phyloP scores from a whole-genome alignment of 2,113 vertebrate species.

The Xerus inauris region DNA sequence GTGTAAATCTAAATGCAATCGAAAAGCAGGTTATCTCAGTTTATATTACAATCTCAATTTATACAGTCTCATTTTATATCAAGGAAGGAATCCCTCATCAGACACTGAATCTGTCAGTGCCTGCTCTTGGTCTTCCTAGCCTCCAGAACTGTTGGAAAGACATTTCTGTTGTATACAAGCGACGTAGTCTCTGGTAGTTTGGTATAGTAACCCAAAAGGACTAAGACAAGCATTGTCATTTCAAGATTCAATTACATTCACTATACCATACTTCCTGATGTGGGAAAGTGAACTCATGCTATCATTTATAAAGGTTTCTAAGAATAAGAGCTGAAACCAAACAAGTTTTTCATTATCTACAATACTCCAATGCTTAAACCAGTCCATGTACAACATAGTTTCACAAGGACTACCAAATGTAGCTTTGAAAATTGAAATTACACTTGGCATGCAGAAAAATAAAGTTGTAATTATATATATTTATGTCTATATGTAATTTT shows the following conservation, averaged over 20 bases:
- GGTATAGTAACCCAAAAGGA: not conserved
- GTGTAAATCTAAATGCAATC: not conserved
- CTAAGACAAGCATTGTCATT: not conserved
- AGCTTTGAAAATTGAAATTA: conserved; percentile 36
- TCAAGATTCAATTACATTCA: not conserved
- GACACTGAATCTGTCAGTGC: not conserved
- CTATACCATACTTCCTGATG: not conserved
- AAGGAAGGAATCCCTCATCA: not conserved
- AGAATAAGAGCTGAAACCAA: not conserved
- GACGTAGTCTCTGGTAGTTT: not conserved
- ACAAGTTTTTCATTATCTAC: not conserved
- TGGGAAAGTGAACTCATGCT: not conserved
- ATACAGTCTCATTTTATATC: not conserved
- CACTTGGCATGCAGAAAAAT: conserved; percentile 38
- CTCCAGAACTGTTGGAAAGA: not conserved
- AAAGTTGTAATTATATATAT: not conserved
- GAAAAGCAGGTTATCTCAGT: not conserved
- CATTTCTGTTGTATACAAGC: not conserved
- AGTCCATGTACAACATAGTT: not conserved
- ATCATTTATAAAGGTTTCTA: conserved; percentile 9
- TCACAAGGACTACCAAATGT: conserved; percentile 31
- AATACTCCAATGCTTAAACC: not conserved
- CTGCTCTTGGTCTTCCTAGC: not conserved
- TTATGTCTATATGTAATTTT: conserved; percentile 11
- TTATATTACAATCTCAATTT: conserved; percentile 6